Evolutionary conservation across 2,797 vertebrate species (phyloP), one percentile per base, ranked within the genome.

Genomic region (Mormyrops boulengeri): DNA sequence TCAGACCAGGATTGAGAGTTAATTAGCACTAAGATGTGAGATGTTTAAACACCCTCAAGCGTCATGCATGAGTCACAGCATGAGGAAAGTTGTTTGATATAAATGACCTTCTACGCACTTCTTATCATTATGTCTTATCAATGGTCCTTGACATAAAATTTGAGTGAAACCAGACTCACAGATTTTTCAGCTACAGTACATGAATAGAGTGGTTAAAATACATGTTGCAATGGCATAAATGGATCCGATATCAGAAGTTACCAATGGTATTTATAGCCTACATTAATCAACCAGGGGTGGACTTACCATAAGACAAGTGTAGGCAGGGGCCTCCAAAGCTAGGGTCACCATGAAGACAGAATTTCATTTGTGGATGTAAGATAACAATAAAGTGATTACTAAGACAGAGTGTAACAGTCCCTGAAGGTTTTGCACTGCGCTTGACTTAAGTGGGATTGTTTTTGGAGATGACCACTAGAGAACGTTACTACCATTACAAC

Each of bases 21-120:
- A 88, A 88, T 88, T 88, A 88, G 14, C 88, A 53, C 6, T 30
- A 60, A 17, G 26, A 66, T 73, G 88, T 49, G 22, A 52, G 30
- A 73, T n/a, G 14, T 66, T 88, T 77, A 26, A 82, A 82, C 17
- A 9, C 6, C 73, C 6, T 44, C 73, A 44, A 80, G 73, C 73
- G 44, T 80, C 38, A n/a, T 19, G 30, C 34, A 77, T n/a, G 73
- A 30, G 17, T 44, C 73, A 80, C 73, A 80, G 73, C 73, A 80
- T 44, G 41, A 44, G 38, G 38, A 44, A 19, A 44, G 34, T 44
- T 7, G 1, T 80, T 41, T 80, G 14, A 41, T 44, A 80, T 41
- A 80, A 77, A 19, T 77, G 57, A 19, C 69, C 34, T 17, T 41
- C 5, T 38, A 17, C 38, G 66, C 30, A 19, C 30, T 30, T 22